These are phyloP conservation scores for Drosophila grimshawi DNA, from an alignment of 1,140 invertebrate species.

Conservation along the genomic window DNA sequence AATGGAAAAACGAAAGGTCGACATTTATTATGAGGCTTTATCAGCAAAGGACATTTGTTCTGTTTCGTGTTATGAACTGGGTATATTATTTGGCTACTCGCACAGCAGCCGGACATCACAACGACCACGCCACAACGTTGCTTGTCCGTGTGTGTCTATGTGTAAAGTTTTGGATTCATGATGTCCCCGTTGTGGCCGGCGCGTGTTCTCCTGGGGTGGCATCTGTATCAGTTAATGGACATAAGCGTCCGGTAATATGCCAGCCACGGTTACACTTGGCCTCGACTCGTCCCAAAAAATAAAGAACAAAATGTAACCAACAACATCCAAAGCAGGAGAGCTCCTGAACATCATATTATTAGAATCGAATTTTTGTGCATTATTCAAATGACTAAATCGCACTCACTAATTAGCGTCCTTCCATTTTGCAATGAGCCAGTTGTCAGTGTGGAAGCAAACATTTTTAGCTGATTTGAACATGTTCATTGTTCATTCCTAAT, in stretches of 20 bases:
- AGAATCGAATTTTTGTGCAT: no score
- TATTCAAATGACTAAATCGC: slow-evolving; percentile 11
- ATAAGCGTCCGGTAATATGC: slow-evolving; percentile 77
- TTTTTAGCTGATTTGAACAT: background rate
- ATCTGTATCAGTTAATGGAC: slow-evolving; percentile 76
- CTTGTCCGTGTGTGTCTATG: slow-evolving; percentile 38
- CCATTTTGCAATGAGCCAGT: background rate
- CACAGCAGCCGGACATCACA: slow-evolving; percentile 36
- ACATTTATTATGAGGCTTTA: slow-evolving; percentile 84
- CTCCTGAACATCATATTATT: background rate
- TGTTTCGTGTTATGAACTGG: slow-evolving; percentile 76
- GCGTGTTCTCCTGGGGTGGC: slow-evolving; percentile 74
- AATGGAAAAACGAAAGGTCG: slow-evolving; percentile 84
- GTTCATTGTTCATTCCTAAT: background rate
- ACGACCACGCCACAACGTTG: background rate
- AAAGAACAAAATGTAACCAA: slow-evolving; percentile 8
- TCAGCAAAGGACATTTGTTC: slow-evolving; percentile 84
- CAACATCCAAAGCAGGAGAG: background rate
- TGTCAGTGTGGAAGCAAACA: background rate
- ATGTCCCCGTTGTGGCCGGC: slow-evolving; percentile 48
- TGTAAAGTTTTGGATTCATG: slow-evolving; percentile 44
- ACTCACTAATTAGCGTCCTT: slow-evolving; percentile 14
- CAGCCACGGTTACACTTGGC: slow-evolving; percentile 30
- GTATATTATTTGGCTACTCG: slow-evolving; percentile 70
- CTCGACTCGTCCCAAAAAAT: background rate